Conservation (phyloP, 1,140 invertebrate genomes). For the Brachionus calyciflorus region DNA sequence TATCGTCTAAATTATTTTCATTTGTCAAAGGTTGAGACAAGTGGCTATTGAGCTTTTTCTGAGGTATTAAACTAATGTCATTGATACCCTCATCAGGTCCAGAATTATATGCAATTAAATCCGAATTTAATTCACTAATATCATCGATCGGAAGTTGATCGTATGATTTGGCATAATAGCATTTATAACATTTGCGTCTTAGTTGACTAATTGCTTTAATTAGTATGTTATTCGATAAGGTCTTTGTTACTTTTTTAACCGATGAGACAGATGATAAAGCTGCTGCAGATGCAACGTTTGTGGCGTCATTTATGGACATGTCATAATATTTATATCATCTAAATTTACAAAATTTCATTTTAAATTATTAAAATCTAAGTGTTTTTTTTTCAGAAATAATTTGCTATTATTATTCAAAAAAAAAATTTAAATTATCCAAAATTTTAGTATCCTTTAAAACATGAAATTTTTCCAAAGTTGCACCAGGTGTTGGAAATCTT, state of each 20-base stretch:
- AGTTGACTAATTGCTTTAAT: slow-evolving; percentile 36
- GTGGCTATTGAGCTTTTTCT: slow-evolving; percentile 20
- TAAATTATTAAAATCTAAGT: too few relatives aligned
- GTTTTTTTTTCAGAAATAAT: too few relatives aligned
- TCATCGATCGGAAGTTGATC: slow-evolving; percentile 36
- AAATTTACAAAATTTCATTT: too few relatives aligned
- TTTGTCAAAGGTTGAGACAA: neutral
- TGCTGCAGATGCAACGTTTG: slow-evolving; percentile 40
- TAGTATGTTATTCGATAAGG: slow-evolving; percentile 16
- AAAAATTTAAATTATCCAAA: too few relatives aligned
- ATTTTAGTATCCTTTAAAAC: too few relatives aligned
- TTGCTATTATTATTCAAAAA: too few relatives aligned
- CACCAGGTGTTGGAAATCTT: too few relatives aligned
- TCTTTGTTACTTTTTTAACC: slow-evolving; percentile 28
- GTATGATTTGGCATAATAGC: slow-evolving; percentile 35
- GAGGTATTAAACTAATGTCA: neutral
- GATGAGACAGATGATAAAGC: slow-evolving; percentile 22
- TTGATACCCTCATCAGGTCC: slow-evolving; percentile 38
- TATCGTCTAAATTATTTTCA: neutral
- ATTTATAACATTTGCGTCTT: slow-evolving; percentile 28
- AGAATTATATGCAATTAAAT: slow-evolving; percentile 28
- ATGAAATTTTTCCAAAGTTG: too few relatives aligned
- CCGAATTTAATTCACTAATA: neutral
- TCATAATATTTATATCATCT: neutral
- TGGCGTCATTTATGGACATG: slow-evolving; percentile 46